Conservation (phyloP, 2,888 invertebrate species). For the Trichogramma evanescens region DNA sequence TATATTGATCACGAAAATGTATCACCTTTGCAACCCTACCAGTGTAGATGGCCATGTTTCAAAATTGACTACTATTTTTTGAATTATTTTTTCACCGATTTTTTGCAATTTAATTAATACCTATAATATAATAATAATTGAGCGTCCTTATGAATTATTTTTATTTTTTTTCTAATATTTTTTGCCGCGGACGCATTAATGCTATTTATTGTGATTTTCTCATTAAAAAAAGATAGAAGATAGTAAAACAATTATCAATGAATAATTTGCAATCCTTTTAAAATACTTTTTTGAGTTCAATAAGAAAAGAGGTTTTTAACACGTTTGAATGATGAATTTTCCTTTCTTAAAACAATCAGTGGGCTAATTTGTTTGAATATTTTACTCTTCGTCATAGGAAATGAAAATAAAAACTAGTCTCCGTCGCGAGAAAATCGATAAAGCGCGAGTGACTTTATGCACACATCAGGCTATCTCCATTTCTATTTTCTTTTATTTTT, state of each 20-base stretch:
- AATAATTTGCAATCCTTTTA: no score
- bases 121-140: slow-evolving; percentile 20
- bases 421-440: slow-evolving; percentile 14
- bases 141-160: slow-evolving; percentile 9
- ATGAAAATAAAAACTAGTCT: no score
- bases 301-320: no score
- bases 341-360: no score
- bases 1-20: slow-evolving; percentile 8
- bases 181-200: neutral
- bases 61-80: slow-evolving; percentile 15
- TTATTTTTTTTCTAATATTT: slow-evolving; percentile 22
- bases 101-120: no score
- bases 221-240: no score
- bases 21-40: slow-evolving; percentile 7
- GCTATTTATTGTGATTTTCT: neutral
- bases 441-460: slow-evolving; percentile 18
- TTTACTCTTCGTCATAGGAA: no score
- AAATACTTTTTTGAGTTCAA: no score
- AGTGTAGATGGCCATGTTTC: slow-evolving; percentile 20
- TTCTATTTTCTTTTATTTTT: neutral
- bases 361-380: no score
- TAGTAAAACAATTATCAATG: no score
- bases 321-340: no score
- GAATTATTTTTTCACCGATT: slow-evolving; percentile 1
- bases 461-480: slow-evolving; percentile 14